Base-by-base conservation (phyloP, 1,140 invertebrate species). In the Eueides isabella region DNA sequence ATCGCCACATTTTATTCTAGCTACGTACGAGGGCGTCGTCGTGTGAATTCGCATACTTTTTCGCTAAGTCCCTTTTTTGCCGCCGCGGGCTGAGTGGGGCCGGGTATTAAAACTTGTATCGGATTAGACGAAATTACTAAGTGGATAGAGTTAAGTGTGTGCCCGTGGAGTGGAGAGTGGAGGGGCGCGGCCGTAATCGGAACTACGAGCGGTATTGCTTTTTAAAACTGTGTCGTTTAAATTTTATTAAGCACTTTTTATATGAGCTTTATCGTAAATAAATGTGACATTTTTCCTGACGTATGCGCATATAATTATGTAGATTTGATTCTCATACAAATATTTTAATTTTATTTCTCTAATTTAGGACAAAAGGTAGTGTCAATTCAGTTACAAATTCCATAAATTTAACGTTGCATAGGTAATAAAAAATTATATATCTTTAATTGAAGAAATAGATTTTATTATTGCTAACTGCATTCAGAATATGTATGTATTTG, bases 91-190 rank as follows among this genome's bases (percentile, higher is more conserved):
- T 63, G 83, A 81, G 79, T 75, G 82, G 79, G 80, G 68, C 79
- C 73, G 83, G 83, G 88, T 84, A 89, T 92, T 92, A 89, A 90
- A 90, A 92, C 86, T 90, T 92, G 85, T 89, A 88, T 88, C 85
- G 88, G 90, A 92, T 92, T 92, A 92, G 85, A 89, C 76, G 83
- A 89, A 90, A 92, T 91, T 89, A 89, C 89, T 89, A 90, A 92
- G 90, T 90, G 75, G 82, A 78, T 84, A 75, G 81, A 89, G 87
- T 86, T 91, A 87, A 89, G 84, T 88, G 87, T 87, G 83, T 87
- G 76, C 75, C 61, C 75, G 71, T 61, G 38, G 68, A 62, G 65
- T 65, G 48, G 2, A 9, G 48, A 55, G 23, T 19, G 48, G 48
- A 14, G 35, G 35, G 35, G 35, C 35, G 35, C 35, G 16, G 41